phyloP scores from a whole-genome alignment of 2,797 vertebrate species.

The Lateolabrax maculatus region DNA sequence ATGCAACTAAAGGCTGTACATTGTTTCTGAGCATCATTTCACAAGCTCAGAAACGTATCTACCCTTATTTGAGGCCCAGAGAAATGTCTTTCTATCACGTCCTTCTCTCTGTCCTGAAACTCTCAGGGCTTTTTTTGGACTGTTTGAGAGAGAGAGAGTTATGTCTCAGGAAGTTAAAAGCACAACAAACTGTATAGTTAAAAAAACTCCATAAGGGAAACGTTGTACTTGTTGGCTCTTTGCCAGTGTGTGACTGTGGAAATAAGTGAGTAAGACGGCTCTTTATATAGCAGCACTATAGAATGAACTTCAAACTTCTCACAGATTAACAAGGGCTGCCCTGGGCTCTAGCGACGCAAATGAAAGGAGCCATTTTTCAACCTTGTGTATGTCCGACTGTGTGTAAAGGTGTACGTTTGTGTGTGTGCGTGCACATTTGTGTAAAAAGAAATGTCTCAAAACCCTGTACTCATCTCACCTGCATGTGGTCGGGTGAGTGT shows the following conservation, averaged over 20 bases:
- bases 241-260: slow-evolving; percentile 64
- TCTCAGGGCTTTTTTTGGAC: slow-evolving; percentile 22
- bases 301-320: slow-evolving; percentile 71
- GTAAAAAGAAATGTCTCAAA: slow-evolving; percentile 18
- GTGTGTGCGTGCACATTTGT: slow-evolving; percentile 32
- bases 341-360: slow-evolving; percentile 55
- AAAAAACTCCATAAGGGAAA: slow-evolving; percentile 45
- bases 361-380: slow-evolving; percentile 78
- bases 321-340: slow-evolving; percentile 70
- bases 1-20: background rate
- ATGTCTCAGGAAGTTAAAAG: slow-evolving; percentile 57
- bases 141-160: slow-evolving; percentile 45
- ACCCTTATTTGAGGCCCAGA: background rate
- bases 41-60: background rate
- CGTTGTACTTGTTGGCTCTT: slow-evolving; percentile 60
- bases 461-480: slow-evolving; percentile 33
- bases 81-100: slow-evolving; percentile 1
- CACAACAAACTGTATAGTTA: slow-evolving; percentile 40
- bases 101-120: slow-evolving; percentile 36
- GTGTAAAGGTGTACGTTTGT: slow-evolving; percentile 25
- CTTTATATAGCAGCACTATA: slow-evolving; percentile 69
- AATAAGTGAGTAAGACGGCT: slow-evolving; percentile 55
- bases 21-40: background rate
- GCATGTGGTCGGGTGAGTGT: slow-evolving; percentile 34
- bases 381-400: slow-evolving; percentile 36